Conservation (phyloP, 2,797 vertebrate species). For the Lacerta viridis region DNA sequence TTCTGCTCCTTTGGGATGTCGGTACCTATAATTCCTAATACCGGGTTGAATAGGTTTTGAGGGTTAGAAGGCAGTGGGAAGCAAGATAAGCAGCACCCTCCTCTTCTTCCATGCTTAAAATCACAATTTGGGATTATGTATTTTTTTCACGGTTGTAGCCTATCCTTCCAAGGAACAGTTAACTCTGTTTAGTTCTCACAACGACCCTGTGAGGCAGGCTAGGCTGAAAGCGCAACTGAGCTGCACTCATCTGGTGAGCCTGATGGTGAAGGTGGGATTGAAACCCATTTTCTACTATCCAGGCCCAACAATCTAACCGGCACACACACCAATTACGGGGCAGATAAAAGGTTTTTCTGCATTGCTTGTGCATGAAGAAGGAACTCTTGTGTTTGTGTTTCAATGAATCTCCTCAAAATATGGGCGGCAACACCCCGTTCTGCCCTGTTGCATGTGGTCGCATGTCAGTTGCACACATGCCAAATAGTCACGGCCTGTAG, state of each 20-base stretch:
- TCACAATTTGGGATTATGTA: not conserved
- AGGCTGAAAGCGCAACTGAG: not conserved
- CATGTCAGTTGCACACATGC: too few species aligned
- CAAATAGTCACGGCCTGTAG: too few species aligned
- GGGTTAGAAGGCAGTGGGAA: not conserved
- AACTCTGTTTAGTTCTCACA: not conserved
- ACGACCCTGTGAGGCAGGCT: not conserved
- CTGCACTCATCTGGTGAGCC: not conserved
- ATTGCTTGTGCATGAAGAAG: not conserved
- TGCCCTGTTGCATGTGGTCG: too few species aligned
- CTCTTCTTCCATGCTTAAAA: not conserved
- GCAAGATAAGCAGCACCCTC: too few species aligned
- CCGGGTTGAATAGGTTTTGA: not conserved
- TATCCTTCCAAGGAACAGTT: not conserved
- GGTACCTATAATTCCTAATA: too few species aligned
- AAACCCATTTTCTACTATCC: not conserved
- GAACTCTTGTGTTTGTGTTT: too few species aligned
- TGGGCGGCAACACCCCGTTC: too few species aligned
- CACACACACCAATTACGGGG: not conserved
- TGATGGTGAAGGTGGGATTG: not conserved
- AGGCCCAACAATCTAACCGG: not conserved
- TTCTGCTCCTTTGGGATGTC: too few species aligned
- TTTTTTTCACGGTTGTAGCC: too few species aligned
- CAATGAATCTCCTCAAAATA: too few species aligned
- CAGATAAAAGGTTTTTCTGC: not conserved